phyloP scores from a whole-genome alignment of 1,140 invertebrate genomes.

The Hesperophylax magnus region DNA sequence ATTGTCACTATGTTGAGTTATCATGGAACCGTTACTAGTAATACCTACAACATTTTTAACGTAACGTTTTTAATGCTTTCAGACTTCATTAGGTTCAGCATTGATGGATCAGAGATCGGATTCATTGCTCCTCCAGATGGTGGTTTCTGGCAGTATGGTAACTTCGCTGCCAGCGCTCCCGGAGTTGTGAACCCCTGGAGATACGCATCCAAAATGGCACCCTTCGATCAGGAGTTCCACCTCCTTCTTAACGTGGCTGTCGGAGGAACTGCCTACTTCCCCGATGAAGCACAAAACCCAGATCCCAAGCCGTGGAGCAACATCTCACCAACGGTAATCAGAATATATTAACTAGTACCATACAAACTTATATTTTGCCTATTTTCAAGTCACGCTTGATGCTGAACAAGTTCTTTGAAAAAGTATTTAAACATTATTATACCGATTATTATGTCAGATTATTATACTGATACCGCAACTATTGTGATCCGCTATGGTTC shows the following conservation, averaged over 20 bases:
- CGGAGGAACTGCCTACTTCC: constrained; percentile 75
- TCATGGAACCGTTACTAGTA: too few relatives aligned
- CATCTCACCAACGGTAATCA: constrained; percentile 67
- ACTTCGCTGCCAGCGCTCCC: constrained; percentile 60
- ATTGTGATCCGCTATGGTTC: too few relatives aligned
- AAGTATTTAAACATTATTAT: too few relatives aligned
- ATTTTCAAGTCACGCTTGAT: too few relatives aligned
- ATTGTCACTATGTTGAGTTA: too few relatives aligned
- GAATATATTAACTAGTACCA: too few relatives aligned
- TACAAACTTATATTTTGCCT: too few relatives aligned
- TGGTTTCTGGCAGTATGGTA: constrained; percentile 67
- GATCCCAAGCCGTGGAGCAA: constrained; percentile 74
- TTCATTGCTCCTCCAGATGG: constrained; percentile 61
- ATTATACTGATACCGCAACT: too few relatives aligned
- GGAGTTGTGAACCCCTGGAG: constrained; percentile 66
- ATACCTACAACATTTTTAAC: too few relatives aligned
- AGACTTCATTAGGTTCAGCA: constrained; percentile 67
- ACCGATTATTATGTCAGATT: too few relatives aligned
- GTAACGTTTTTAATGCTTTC: constrained; percentile 43
- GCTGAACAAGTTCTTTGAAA: too few relatives aligned
- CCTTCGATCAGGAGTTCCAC: constrained; percentile 75
- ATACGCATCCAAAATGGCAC: constrained; percentile 67
- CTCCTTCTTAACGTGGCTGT: constrained; percentile 78
- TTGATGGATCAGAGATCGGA: constrained; percentile 65
- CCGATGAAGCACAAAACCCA: constrained; percentile 69